These are phyloP conservation scores for Acronicta aceris DNA, from an alignment of 2,888 invertebrate species.

Conservation along the genomic window DNA sequence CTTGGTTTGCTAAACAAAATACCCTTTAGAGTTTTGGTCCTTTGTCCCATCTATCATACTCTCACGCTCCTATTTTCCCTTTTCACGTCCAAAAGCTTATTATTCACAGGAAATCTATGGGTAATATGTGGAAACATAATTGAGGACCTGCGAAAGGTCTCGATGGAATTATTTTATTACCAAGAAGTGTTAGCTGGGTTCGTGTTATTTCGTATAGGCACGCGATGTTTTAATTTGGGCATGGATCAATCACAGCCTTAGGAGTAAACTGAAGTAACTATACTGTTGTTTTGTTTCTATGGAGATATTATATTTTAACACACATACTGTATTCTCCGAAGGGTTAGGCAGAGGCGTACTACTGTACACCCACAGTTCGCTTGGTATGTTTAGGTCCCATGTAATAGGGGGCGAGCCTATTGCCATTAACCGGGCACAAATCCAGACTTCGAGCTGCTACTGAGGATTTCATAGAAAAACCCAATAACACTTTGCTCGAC, in stretches of 20 bases:
- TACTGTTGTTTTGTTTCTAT: neutral
- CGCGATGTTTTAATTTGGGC: slow-evolving; percentile 47
- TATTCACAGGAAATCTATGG: slow-evolving; percentile 10
- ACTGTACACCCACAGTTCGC: no score
- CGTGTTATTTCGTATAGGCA: slow-evolving; percentile 43
- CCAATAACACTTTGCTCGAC: no score
- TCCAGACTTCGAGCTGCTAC: no score
- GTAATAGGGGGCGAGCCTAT: no score
- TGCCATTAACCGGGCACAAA: no score
- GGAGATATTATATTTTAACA: no score
- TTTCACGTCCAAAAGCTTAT: slow-evolving; percentile 8
- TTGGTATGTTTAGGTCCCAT: no score
- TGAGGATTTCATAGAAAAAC: no score
- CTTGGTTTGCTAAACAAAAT: slow-evolving; percentile 6
- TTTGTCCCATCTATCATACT: slow-evolving; percentile 20
- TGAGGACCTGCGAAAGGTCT: slow-evolving; percentile 20
- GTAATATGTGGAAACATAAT: slow-evolving; percentile 27
- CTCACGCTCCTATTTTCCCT: slow-evolving; percentile 14
- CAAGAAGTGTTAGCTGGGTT: slow-evolving; percentile 22
- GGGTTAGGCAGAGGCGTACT: no score
- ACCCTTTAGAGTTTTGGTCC: neutral
- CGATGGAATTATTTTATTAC: slow-evolving; percentile 42
- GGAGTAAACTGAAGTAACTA: slow-evolving; percentile 8
- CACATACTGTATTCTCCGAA: no score
- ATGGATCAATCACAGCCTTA: slow-evolving; percentile 30